These are phyloP conservation scores for Tyria jacobaeae DNA, from an alignment of 2,888 invertebrate genomes.

Conservation along the genomic window DNA sequence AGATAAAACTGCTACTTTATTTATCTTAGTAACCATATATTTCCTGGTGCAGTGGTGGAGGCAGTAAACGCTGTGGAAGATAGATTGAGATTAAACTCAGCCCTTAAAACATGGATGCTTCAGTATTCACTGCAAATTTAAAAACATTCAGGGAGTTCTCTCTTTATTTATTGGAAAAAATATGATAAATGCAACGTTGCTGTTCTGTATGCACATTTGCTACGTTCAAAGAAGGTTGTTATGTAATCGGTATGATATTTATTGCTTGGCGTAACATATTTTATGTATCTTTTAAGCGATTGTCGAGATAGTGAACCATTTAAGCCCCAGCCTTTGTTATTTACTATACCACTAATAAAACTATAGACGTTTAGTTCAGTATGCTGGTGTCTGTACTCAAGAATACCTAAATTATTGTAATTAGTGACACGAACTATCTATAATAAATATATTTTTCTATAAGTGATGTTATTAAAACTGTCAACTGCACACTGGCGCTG, in stretches of 20 bases:
- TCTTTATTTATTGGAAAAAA: neutral
- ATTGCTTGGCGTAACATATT: too few relatives aligned
- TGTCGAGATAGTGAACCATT: neutral
- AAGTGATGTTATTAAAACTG: constrained; percentile 27
- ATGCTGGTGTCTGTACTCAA: neutral
- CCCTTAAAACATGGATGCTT: constrained; percentile 30
- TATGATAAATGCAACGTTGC: neutral
- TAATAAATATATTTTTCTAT: neutral
- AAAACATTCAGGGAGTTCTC: neutral
- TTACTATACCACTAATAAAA: neutral
- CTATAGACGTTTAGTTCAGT: neutral
- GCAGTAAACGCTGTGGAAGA: constrained; percentile 36
- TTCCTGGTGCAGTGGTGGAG: constrained; percentile 31
- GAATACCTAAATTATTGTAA: neutral
- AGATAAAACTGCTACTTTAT: constrained; percentile 36
- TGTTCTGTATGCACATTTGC: neutral
- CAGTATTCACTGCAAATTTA: neutral
- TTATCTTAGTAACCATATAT: constrained; percentile 41
- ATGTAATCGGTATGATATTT: too few relatives aligned
- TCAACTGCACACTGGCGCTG: constrained; percentile 39
- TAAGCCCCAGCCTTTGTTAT: neutral
- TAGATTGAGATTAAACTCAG: constrained; percentile 33
- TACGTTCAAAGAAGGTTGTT: too few relatives aligned
- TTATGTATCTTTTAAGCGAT: neutral
- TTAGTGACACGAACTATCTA: neutral